Percentiles rank a stretch among this genome's conserved stretches.
Evolutionary conservation across 1,140 invertebrate genomes (phyloP).

Genomic region (Zaprionus ornatus): DNA sequence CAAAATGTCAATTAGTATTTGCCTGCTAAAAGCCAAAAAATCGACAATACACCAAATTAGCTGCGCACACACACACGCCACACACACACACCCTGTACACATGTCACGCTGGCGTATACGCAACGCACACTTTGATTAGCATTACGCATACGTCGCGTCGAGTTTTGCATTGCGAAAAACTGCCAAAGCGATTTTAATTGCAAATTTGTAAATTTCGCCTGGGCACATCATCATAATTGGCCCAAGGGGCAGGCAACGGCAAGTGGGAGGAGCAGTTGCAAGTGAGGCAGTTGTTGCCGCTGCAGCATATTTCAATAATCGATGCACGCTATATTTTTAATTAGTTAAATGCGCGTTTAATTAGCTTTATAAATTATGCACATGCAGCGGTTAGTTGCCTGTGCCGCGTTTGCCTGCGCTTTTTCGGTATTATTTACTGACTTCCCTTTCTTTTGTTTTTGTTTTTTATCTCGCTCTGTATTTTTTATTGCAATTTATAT

Average conservation of each 20-base stretch:
- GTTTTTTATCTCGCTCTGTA: slow-evolving; percentile 16
- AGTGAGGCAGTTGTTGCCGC: slow-evolving; percentile 5
- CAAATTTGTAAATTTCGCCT: slow-evolving; percentile 35
- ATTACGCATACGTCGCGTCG: slow-evolving; percentile 63
- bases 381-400: slow-evolving; percentile 75
- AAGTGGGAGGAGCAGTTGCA: background rate
- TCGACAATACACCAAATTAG: slow-evolving; percentile 65
- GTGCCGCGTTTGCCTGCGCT: slow-evolving; percentile 6
- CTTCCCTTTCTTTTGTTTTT: slow-evolving; percentile 25
- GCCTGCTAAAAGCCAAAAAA: slow-evolving; percentile 79
- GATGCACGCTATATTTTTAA: slow-evolving; percentile 79
- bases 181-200: slow-evolving; percentile 61
- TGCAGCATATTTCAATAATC: slow-evolving; percentile 80
- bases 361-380: slow-evolving; percentile 83
- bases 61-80: slow-evolving; percentile 28
- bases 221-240: background rate
- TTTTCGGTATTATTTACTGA: slow-evolving; percentile 27
- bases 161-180: slow-evolving; percentile 43
- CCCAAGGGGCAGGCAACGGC: background rate
- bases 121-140: slow-evolving; percentile 73
- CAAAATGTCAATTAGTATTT: slow-evolving; percentile 80
- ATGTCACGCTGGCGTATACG: slow-evolving; percentile 70
- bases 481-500: slow-evolving; percentile 61
- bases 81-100: slow-evolving; percentile 27
- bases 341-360: slow-evolving; percentile 82